Evolutionary conservation across 2,113 vertebrate species (phyloP), one percentile per base, ranked within the genome.

Genomic region (Eptesicus fuscus): DNA sequence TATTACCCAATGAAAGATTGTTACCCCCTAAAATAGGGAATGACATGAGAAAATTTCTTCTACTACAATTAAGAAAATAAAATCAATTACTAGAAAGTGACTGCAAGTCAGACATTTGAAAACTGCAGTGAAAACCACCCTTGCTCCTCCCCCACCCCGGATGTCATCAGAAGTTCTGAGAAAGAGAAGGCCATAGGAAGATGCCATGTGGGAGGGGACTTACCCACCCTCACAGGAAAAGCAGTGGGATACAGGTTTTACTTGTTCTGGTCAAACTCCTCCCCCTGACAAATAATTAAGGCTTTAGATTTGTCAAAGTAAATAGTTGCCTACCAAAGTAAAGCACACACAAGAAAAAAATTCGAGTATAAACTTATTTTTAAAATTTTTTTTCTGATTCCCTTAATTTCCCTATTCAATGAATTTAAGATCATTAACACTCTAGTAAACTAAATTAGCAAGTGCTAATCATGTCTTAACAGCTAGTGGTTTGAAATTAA

Each of bases 171-270:
- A 96, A 86, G 83, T 93, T 92, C 95, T 94, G 65, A 93, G 96
- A 93, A 97, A 95, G 32, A 86, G 20, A 13, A 97, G 82, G 76
- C n/a, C 79, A 92, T 90, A 49, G 88, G 89, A 93, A 92, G 95
- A 85, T 83, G 78, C 78, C 74, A 84, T 49, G 94, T 95, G 92
- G 95, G 96, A 0, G 74, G 95, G 90, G 86, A 96, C 95, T 97
- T 95, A 93, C 90, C 94, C 90, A 96, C 40, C 63, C 71, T 90
- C 85, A 93, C 74, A 6, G 5, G 82, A 93, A 96, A 94, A 90
- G 40, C 78, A 88, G 51, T 86, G 40, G 79, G 44, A 96, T 91
- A 83, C 88, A 97, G 96, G 91, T 94, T 97, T 92, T 95, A 88
- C 77, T 96, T 88, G 78, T 96, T 96, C 77, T 92, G 35, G 56